Evolutionary conservation across 2,113 vertebrate species (phyloP), one percentile per base, ranked within the genome.

Genomic region (Boleophthalmus pectinirostris): DNA sequence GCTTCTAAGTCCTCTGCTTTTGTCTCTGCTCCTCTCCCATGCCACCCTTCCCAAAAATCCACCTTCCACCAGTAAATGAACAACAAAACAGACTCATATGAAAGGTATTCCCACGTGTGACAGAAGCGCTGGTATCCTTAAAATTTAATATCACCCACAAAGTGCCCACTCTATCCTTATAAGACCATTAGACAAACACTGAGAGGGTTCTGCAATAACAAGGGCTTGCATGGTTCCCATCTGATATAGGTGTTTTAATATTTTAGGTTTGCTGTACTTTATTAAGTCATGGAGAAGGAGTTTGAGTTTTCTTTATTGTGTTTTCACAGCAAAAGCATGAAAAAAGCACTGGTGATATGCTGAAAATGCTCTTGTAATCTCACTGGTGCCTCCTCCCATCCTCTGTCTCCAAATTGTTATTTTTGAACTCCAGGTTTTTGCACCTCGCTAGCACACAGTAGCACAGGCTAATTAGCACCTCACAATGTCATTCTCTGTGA

Each of bases 391-490:
- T 45, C 68, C 58, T 33, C 65, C 56, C 21, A 23, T 25, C 25
- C 53, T 25, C 43, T 61, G 9, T 14, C 49, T 13, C 61, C 54
- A 71, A 81, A 77, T 38, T 79, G 75, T 82, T 80, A 73, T 82
- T 86, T 87, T 70, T 82, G 68, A 53, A 66, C 66, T 33, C 47
- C 60, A 82, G 69, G 46, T 77, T 76, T 88, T 73, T 67, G 73
- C 82, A 82, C 82, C 66, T 82, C 87, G 9, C 0, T 68, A 70
- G 58, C 64, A 72, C 68, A 73, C 72, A 51, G 67, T 66, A 73
- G 57, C 3, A 49, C 29, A 79, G 51, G 66, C 76, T 89, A 86
- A 93, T 92, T 91, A 92, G 82, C 81, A 72, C 65, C 73, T 79
- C 49, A 72, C 58, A 76, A 75, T 76, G 74, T 74, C 69, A 77